Base-by-base conservation (phyloP, 2,113 vertebrate species). In the Panthera tigris region DNA sequence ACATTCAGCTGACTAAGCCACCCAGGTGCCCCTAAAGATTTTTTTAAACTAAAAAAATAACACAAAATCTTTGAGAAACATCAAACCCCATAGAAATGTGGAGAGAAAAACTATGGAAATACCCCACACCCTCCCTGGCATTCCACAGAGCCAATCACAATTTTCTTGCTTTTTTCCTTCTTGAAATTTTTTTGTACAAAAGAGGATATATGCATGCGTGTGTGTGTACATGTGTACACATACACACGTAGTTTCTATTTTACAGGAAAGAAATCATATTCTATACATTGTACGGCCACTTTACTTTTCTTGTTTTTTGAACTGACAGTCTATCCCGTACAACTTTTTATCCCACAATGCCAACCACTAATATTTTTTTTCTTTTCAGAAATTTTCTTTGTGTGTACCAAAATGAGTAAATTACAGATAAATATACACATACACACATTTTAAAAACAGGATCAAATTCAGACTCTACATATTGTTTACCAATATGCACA, bases 291-390 rank as follows among this genome's bases (percentile, higher is more conserved):
- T 23, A 19, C 10, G 13, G 68, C 45, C 92, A 55, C 21, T 55
- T 52, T 4, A 18, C 57, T 14, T 82, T 55, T 73, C 33, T 74
- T 52, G 79, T 55, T 82, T 74, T 63, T 45, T 29, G 45, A 92
- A 36, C 36, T 4, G 81, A 74, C 55, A 66, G 5, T 73, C 29
- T 48, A 45, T 19, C 48, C 33, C 55, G 11, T 66, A 66, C 55
- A 88, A 36, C 15, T 66, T 61, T 74, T 88, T 12, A 88, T 29
- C n/a, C 29, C 12, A 7, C 14, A 45, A 45, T 12, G 41, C 16
- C 65, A 88, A 81, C 16, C 45, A 66, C n/a, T 45, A 66, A 19
- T 74, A 73, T 74, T 92, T 66, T 80, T 95, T 81, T 89, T 74
- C 14, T 33, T 86, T 80, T 21, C 27, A 80, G 73, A 86, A 61